A percentile compares a stretch with the other conserved stretches of the same genome.
phyloP scores from a whole-genome alignment of 2,888 invertebrate genomes.

The Eupithecia tripunctaria region DNA sequence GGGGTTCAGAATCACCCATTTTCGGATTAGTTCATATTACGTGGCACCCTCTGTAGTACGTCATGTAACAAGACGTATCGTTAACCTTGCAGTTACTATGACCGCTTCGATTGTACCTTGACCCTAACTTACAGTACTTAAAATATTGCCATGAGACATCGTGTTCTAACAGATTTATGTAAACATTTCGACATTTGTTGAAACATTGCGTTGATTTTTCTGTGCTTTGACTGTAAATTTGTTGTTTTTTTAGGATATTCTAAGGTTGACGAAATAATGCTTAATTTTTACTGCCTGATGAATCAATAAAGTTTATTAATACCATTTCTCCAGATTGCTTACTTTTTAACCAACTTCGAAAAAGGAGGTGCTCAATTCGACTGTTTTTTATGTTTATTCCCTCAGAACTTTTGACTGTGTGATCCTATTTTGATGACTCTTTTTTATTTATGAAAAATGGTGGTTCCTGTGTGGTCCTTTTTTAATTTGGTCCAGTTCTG shows the following conservation, averaged over 20 bases:
- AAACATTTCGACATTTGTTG: not conserved
- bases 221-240: not conserved
- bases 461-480: no score
- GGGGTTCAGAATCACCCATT: no score
- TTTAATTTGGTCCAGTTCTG: no score
- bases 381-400: no score
- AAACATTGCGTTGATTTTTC: not conserved
- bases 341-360: no score
- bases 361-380: no score
- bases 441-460: no score
- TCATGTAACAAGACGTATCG: not conserved
- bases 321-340: not conserved
- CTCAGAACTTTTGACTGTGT: no score
- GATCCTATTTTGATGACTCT: no score
- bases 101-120: constrained; percentile 4
- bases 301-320: no score
- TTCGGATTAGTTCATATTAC: no score
- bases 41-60: no score
- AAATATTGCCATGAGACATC: not conserved
- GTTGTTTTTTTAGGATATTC: not conserved
- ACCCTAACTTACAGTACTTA: constrained; percentile 5
- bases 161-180: not conserved
- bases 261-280: not conserved
- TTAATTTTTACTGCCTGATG: not conserved
- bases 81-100: not conserved